Evolutionary conservation across 2,888 invertebrate species (phyloP), one percentile per base, ranked within the genome.

Genomic region (Eudasyphora cyanicolor): DNA sequence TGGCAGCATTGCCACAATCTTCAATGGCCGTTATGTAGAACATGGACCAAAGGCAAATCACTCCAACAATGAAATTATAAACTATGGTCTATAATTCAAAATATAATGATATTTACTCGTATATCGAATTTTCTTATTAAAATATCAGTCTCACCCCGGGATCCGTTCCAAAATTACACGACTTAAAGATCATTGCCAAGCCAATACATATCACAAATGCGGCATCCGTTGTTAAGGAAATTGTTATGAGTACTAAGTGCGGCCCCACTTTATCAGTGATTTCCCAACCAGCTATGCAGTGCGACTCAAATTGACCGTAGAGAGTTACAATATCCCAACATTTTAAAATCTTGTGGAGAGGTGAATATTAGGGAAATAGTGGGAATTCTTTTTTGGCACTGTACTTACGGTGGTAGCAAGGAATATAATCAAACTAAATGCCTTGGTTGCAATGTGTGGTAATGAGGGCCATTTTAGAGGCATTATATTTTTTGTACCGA

Each of bases 31-130:
- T 2, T 32, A 79, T 70, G 2, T 77, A 77, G 24, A 69, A 10
- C 0, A 76, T 51, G 27, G 67, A 45, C 21, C 78, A 32, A 38
- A 85, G 27, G 2, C 76, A 73, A n/a, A 85, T 10, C 0, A 82
- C 2, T 29, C 85, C 85, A 42, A 82, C 74, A 12, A 84, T 1
- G 45, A 86, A 80, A 69, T 86, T 86, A 42, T 84, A 87, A 45
- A 86, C 74, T 29, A 86, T 81, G 5, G 82, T 64, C 87, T 87
- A 38, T 14, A 51, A 69, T 10, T 2, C 3, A 32, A 51, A 75
- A 8, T 5, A 70, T 17, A 14, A 49, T n/a, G n/a, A n/a, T n/a
- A n/a, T n/a, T n/a, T n/a, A n/a, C n/a, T 4, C 49, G 4, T 1
- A 1, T 8, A 49, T 54, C n/a, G 49, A 24, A 35, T 51, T 51